phyloP scores from a whole-genome alignment of 2,797 vertebrate genomes.

The Melanotaenia boesemani region DNA sequence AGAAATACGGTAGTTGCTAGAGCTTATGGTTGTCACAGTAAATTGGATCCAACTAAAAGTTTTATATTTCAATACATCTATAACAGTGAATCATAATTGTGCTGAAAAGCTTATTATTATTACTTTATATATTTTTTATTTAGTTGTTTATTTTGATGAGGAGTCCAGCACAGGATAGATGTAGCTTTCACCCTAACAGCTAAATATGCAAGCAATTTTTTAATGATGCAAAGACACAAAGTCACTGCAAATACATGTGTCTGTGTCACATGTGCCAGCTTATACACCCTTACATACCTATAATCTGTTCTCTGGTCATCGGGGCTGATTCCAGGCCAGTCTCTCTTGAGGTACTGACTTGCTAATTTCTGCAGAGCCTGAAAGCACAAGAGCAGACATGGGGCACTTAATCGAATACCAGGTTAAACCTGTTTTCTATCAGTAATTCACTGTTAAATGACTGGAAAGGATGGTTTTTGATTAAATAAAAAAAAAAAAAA shows the following conservation, averaged over 20 bases:
- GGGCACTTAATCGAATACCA: not conserved
- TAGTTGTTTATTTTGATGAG: not conserved
- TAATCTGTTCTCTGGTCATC: slow-evolving; percentile 94
- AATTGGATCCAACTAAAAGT: slow-evolving; percentile 16
- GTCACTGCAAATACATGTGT: not conserved
- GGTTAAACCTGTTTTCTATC: not conserved
- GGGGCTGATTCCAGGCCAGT: slow-evolving; percentile 93
- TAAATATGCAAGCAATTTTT: slow-evolving; percentile 5
- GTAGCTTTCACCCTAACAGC: slow-evolving; percentile 4
- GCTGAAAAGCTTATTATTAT: slow-evolving; percentile 1
- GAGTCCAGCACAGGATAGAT: slow-evolving; percentile 1
- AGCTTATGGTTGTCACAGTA: slow-evolving; percentile 4
- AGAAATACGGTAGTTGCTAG: not conserved
- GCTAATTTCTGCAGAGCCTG: slow-evolving; percentile 98
- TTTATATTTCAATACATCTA: slow-evolving; percentile 28
- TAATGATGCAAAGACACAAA: slow-evolving; percentile 3
- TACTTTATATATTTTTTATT: not conserved
- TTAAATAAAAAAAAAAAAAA: not conserved
- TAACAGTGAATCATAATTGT: slow-evolving; percentile 27
- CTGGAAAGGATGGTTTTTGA: not conserved
- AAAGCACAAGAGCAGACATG: slow-evolving; percentile 40
- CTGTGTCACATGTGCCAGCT: not conserved
- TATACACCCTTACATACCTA: slow-evolving; percentile 81
- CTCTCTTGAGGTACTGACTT: slow-evolving; percentile 96
- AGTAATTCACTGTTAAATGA: not conserved